Conservation (phyloP, 1,140 invertebrate species). For the Rhyacophila brunnea region DNA sequence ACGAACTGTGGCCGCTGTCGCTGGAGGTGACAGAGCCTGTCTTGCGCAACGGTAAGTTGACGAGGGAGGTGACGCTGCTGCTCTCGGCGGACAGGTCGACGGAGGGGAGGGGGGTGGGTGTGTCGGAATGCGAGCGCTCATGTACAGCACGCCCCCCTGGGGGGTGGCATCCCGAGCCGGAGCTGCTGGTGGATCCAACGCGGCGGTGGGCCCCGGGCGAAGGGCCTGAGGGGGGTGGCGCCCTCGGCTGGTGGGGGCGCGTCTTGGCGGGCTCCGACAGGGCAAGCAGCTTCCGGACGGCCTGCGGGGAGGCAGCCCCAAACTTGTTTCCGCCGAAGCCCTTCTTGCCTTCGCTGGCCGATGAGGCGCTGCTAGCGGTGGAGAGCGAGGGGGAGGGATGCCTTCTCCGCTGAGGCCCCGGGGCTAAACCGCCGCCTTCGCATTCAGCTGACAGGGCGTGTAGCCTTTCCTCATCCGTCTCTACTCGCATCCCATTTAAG, state of each 20-base stretch:
- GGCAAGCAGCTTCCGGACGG: constrained; percentile 88
- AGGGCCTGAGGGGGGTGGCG: constrained; percentile 57
- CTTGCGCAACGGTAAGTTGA: constrained; percentile 84
- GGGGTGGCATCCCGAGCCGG: constrained; percentile 43
- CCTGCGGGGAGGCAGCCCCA: constrained; percentile 93
- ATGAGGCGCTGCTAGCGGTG: constrained; percentile 86
- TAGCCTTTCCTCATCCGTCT: constrained; percentile 87
- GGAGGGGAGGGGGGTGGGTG: constrained; percentile 76
- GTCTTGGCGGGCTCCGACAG: constrained; percentile 86
- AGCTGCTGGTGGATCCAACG: constrained; percentile 58
- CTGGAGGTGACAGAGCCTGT: constrained; percentile 83
- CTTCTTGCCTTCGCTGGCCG: constrained; percentile 75
- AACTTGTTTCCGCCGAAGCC: constrained; percentile 65
- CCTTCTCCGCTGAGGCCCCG: constrained; percentile 62
- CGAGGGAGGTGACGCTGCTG: constrained; percentile 90
- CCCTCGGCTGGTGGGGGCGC: constrained; percentile 78
- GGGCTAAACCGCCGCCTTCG: constrained; percentile 67
- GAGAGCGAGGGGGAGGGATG: constrained; percentile 86
- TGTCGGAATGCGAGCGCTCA: constrained; percentile 88
- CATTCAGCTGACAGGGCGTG: constrained; percentile 88
- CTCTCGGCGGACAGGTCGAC: constrained; percentile 92
- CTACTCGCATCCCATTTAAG: constrained; percentile 87
- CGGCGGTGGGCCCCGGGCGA: constrained; percentile 68
- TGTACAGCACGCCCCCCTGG: constrained; percentile 59
- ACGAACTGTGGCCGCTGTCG: constrained; percentile 82